Base-by-base conservation (phyloP, 2,113 vertebrate species). In the Myodes glareolus region DNA sequence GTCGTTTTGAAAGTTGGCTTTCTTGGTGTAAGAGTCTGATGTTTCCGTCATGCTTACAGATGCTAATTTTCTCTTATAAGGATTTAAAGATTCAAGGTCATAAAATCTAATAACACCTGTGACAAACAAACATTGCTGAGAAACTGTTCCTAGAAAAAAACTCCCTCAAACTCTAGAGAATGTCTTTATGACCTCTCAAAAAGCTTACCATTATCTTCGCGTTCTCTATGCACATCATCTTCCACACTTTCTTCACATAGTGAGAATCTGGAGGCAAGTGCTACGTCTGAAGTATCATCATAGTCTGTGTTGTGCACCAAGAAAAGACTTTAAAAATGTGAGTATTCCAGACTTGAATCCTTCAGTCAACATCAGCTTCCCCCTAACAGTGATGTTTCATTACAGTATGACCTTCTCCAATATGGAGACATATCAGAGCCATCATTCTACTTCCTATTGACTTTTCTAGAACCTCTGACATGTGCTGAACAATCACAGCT, bases 81-180 rank as follows among this genome's bases (percentile, higher is more conserved):
- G 61, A 63, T 9, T 25, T 63, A 3, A 63, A 63, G 3, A 55
- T 55, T 12, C 3, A 47, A 3, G 1, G 17, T 17, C 55, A 2
- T 1, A 13, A n/a, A 5, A 7, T 6, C 1, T 0, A n/a, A 0
- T 0, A n/a, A 0, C 1, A 65, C 3, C 52, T 87, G 85, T 68
- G 63, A 70, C 1, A 68, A 85, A 47, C 36, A 86, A 87, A 86
- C 39, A 23, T 50, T 50, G 6, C 19, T 87, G 31, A 87, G 65
- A 87, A 25, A 63, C 23, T 9, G 19, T 63, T 63, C 61, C 23
- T 63, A 25, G 55, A 21, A 61, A 23, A 23, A 61, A 23, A 61
- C 21, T 25, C 61, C 8, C 61, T 25, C 61, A 63, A 25, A 63
- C 61, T 63, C 21, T 55, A 63, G 61, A 63, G 21, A 25, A 61